Evolutionary conservation across 2,797 vertebrate species (phyloP).

Genomic region (Siniperca undulata): DNA sequence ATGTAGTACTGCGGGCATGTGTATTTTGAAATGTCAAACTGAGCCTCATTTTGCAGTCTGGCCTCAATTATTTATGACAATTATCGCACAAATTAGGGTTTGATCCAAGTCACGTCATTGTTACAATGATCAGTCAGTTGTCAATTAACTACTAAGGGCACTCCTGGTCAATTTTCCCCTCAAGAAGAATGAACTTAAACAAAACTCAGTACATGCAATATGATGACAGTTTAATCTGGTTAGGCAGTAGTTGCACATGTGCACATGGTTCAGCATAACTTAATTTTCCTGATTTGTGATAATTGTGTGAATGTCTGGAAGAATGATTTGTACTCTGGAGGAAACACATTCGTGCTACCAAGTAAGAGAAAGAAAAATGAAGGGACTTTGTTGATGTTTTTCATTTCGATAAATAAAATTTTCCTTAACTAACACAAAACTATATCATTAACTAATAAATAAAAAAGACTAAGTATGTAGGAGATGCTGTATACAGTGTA

Average conservation of each 20-base stretch:
- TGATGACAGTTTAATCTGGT: conserved; percentile 35
- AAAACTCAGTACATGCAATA: not conserved
- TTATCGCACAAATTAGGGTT: not conserved
- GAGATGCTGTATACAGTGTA: not conserved
- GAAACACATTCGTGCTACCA: not conserved
- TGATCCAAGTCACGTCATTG: not conserved
- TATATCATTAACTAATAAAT: not conserved
- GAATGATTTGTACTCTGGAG: not conserved
- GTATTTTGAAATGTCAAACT: conserved; percentile 2
- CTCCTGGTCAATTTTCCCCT: conserved; percentile 3
- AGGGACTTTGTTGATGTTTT: not conserved
- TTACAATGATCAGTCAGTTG: not conserved
- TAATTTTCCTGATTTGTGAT: conserved; percentile 10
- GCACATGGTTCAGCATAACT: not conserved
- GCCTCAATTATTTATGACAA: not conserved
- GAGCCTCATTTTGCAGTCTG: not conserved
- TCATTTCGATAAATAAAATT: not conserved
- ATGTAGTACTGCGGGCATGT: not conserved
- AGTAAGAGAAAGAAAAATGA: not conserved
- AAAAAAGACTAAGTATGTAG: not conserved
- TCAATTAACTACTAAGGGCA: not conserved
- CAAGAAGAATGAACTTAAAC: not conserved
- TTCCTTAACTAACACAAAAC: not conserved
- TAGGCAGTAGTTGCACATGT: not conserved
- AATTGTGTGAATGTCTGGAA: not conserved